These are phyloP conservation scores for Drosophila maculinotata DNA, from an alignment of 2,888 invertebrate genomes.

Conservation along the genomic window DNA sequence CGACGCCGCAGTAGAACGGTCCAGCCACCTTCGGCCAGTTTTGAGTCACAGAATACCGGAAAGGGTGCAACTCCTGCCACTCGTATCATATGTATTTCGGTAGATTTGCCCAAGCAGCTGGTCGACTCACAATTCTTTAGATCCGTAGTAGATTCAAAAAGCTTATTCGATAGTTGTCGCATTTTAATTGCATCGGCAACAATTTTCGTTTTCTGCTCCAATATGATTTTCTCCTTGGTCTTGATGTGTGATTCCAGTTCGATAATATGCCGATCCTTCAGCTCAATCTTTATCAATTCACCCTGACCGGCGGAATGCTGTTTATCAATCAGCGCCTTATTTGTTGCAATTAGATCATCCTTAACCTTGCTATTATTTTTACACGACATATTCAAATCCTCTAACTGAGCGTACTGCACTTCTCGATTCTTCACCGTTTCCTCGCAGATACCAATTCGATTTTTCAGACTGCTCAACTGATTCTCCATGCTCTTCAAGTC, in stretches of 20 bases:
- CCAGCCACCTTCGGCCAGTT: conserved; percentile 88
- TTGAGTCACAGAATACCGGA: conserved; percentile 86
- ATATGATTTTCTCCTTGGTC: not conserved
- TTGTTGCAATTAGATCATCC: conserved; percentile 32
- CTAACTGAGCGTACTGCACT: conserved; percentile 26
- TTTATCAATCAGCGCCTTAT: conserved; percentile 26
- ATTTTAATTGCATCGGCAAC: not conserved
- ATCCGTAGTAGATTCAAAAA: not conserved
- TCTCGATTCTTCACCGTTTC: conserved; percentile 16
- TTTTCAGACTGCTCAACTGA: not conserved
- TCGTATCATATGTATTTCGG: conserved; percentile 31
- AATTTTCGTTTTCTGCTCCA: conserved; percentile 8
- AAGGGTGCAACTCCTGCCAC: conserved; percentile 84
- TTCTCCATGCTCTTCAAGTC: conserved; percentile 6
- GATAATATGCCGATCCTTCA: conserved; percentile 23
- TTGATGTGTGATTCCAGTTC: conserved; percentile 17
- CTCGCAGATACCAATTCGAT: conserved; percentile 20
- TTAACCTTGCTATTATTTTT: conserved; percentile 31
- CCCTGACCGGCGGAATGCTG: conserved; percentile 12
- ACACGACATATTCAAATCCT: conserved; percentile 28
- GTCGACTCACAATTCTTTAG: conserved; percentile 22
- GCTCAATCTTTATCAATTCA: conserved; percentile 19
- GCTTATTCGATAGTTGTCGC: not conserved
- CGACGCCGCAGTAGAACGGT: conserved; percentile 88
- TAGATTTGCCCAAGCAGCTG: conserved; percentile 21